Percentiles rank a stretch among this genome's conserved stretches.
Evolutionary conservation across 1,140 invertebrate species (phyloP).

Genomic region (Hycleus phaleratus): DNA sequence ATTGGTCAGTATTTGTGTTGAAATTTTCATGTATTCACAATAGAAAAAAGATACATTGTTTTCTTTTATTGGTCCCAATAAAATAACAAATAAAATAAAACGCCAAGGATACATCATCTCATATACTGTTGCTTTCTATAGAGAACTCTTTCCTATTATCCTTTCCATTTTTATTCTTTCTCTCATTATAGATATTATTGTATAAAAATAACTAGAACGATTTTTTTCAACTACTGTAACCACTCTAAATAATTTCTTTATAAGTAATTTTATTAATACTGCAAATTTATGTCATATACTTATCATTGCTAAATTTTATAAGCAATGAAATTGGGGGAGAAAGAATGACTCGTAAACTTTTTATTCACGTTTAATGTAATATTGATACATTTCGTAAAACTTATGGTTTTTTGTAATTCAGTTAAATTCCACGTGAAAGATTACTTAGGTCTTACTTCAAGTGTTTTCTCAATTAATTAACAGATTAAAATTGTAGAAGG

Average conservation of each 20-base stretch:
- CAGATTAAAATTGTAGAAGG: no score
- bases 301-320: conserved; percentile 17
- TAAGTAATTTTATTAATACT: conserved; percentile 18
- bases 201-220: neutral
- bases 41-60: no score
- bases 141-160: no score
- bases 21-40: no score
- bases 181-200: neutral
- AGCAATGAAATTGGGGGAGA: conserved; percentile 11
- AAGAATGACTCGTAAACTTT: conserved; percentile 15
- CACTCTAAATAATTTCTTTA: conserved; percentile 8
- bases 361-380: neutral
- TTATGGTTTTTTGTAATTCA: no score
- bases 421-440: no score
- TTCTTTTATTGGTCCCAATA: conserved; percentile 6
- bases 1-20: neutral
- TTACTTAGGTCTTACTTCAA: no score
- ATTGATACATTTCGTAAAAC: no score
- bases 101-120: neutral
- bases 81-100: conserved; percentile 14
- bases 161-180: no score
- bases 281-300: conserved; percentile 8
- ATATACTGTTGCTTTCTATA: no score
- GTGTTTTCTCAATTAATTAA: no score
- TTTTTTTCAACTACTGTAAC: neutral